Conservation (phyloP, 2,888 invertebrate species). For the Apantesis nais region DNA sequence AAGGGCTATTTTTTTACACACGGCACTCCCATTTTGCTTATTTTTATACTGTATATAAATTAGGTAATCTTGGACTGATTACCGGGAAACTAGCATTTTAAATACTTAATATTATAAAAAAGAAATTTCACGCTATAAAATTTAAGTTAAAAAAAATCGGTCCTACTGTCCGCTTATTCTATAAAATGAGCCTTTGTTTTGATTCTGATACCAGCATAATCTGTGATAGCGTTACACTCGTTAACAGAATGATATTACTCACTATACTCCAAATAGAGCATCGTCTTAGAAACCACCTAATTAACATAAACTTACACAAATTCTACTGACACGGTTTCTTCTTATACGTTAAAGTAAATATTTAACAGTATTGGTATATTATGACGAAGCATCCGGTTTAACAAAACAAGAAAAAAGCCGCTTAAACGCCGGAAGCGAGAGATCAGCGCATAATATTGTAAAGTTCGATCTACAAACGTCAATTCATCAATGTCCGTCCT, state of each 20-base stretch:
- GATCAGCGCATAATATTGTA: slow-evolving; percentile 55
- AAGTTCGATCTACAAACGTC: slow-evolving; percentile 63
- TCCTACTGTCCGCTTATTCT: not conserved
- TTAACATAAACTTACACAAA: slow-evolving; percentile 5
- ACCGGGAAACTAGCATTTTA: not conserved
- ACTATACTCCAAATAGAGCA: not conserved
- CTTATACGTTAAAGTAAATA: slow-evolving; percentile 46
- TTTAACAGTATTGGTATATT: slow-evolving; percentile 51
- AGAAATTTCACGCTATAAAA: too few relatives aligned
- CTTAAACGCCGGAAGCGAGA: slow-evolving; percentile 59
- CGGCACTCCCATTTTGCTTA: not conserved
- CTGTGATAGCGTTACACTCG: not conserved
- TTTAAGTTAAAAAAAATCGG: not conserved
- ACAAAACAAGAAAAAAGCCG: slow-evolving; percentile 52
- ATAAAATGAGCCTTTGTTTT: too few relatives aligned
- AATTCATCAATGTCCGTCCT: slow-evolving; percentile 64
- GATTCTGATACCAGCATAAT: not conserved
- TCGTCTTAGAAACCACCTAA: not conserved
- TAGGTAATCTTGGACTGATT: not conserved
- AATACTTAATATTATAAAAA: too few relatives aligned
- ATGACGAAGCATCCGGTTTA: slow-evolving; percentile 60
- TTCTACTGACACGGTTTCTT: not conserved
- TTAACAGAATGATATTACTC: not conserved
- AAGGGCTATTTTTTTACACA: too few relatives aligned
- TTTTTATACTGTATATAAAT: not conserved